Base-by-base conservation (phyloP, 2,888 invertebrate genomes). In the Rhogogaster chlorosoma region DNA sequence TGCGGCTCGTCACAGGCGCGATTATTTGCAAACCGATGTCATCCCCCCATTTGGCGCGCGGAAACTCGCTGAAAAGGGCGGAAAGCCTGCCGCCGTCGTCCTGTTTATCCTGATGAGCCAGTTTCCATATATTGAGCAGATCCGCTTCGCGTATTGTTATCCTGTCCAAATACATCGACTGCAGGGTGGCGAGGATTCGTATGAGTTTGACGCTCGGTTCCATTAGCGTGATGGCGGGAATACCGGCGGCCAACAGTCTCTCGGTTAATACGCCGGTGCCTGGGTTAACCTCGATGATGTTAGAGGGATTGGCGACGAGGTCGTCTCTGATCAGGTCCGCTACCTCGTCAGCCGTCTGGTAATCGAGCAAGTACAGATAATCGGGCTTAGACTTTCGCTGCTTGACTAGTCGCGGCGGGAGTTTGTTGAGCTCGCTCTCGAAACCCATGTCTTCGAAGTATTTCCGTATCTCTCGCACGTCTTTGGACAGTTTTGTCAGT, bases 201-300 rank as follows among this genome's bases (percentile, higher is more conserved):
- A 94, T 89, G 91, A 96, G 96, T 29, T 94, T 91, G 29, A 91
- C 90, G 84, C 94, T 93, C 9, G 93, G 89, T 93, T 97, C 97
- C 90, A 95, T 95, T 85, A 96, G 89, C 86, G 95, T 93, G 18
- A 97, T 93, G 73, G 93, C 92, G 10, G 94, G 93, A 38, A 95
- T 92, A 26, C 94, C 94, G 88, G 87, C 87, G 9, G 94, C 90
- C 5, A 97, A 91, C 49, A 97, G 90, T 88, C 96, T 94, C 87
- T 94, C 92, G 1, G 96, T 96, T 78, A 97, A 92, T 29, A 95
- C 92, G 0, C 97, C 96, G 67, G 95, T 93, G 0, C 97, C 97
- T 0, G 97, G 96, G 93, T 96, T 96, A 0, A 96, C 94, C 94
- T 97, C 97, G n/a, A 96, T 93, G 22, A 96, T 90, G 2, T 94